A percentile compares a stretch with the other conserved stretches of the same genome.
These are phyloP conservation scores for Anhinga rufa DNA, from an alignment of 2,113 vertebrate genomes.

Conservation along the genomic window DNA sequence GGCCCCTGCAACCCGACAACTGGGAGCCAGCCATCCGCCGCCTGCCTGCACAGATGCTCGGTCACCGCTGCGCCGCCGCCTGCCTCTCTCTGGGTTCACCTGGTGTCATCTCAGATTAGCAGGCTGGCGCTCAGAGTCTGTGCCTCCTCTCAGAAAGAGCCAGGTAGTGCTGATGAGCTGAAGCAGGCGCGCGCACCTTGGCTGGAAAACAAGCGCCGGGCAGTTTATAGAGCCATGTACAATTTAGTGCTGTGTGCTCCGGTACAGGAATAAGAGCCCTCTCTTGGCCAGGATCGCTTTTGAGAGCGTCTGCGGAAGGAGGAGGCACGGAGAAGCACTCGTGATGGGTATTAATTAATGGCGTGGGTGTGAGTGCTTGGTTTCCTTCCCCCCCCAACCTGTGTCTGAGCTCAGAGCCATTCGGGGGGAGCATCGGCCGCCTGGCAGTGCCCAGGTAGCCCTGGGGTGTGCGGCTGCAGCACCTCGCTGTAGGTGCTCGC, in stretches of 20 bases:
- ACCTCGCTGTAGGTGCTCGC: background rate
- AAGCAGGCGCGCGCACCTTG: background rate
- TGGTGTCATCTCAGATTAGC: background rate
- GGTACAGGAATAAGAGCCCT: background rate
- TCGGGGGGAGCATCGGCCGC: background rate
- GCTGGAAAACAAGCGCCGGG: background rate
- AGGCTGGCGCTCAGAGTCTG: background rate
- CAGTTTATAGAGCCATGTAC: background rate
- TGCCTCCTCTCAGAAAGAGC: background rate
- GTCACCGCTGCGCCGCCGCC: fast-evolving
- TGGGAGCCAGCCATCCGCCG: background rate
- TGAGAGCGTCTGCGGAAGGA: background rate
- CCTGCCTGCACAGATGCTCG: background rate
- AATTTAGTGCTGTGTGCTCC: background rate
- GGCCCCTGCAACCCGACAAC: background rate
- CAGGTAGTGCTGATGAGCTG: background rate
- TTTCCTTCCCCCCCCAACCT: background rate
- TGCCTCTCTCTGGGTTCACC: background rate
- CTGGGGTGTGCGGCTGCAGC: fast-evolving
- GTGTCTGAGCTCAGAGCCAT: background rate
- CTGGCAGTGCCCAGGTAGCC: background rate
- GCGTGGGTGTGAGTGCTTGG: background rate
- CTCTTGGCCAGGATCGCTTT: background rate
- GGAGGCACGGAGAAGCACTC: background rate
- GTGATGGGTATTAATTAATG: background rate